These are phyloP conservation scores for Meriones unguiculatus DNA, from an alignment of 2,113 vertebrate genomes.

Conservation along the genomic window DNA sequence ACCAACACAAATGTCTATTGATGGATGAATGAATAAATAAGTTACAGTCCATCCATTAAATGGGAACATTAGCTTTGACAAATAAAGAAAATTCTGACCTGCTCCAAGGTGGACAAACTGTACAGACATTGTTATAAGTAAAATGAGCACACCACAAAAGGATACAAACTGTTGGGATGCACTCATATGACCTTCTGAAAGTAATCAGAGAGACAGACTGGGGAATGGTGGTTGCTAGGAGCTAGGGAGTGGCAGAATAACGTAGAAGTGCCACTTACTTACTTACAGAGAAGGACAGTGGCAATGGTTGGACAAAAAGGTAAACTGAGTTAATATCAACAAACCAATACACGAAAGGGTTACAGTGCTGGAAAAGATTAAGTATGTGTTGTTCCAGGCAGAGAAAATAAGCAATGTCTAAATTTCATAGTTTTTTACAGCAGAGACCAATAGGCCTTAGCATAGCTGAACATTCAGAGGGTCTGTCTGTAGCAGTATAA, in stretches of 20 bases:
- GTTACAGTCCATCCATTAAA: not conserved
- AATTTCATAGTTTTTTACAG: not conserved
- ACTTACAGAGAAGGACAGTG: not conserved
- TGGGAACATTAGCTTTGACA: not conserved
- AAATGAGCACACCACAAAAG: not conserved
- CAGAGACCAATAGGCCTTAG: constrained; percentile 17
- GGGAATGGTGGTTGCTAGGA: not conserved
- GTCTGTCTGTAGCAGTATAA: not conserved
- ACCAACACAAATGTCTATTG: not conserved
- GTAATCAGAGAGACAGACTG: not conserved
- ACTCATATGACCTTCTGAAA: not conserved
- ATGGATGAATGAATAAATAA: not conserved
- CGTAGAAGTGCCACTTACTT: not conserved
- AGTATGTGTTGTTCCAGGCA: not conserved
- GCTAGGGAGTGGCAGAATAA: not conserved
- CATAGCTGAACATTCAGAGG: not conserved
- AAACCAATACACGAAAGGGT: not conserved
- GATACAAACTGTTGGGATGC: not conserved
- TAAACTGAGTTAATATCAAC: not conserved
- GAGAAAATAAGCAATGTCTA: not conserved
- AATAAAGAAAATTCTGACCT: not conserved
- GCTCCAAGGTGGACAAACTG: not conserved
- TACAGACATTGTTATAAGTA: not conserved
- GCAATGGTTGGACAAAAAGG: not conserved
- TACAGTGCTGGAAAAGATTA: not conserved